Evolutionary conservation across 2,888 invertebrate species (phyloP), one percentile per base, ranked within the genome.

Genomic region (Caenorhabditis sinica): DNA sequence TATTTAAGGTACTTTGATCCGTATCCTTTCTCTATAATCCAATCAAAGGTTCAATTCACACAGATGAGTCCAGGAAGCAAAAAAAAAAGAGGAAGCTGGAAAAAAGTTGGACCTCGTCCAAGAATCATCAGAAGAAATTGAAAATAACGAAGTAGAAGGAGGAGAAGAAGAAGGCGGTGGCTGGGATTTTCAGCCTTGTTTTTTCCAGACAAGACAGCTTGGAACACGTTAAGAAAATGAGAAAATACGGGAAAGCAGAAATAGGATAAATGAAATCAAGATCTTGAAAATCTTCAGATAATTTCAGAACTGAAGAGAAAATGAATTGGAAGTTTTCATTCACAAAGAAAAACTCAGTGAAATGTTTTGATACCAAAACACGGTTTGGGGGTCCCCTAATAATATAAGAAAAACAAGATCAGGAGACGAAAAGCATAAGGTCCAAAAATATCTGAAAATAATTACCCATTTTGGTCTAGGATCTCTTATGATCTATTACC

Each of bases 221-320:
- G 63, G 63, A 63, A 63, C 63, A 63, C 43, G 63, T 43, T 45
- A 63, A 8, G 43, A 63, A 63, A 63, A 63, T 63, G 63, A 63
- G 43, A 43, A 63, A 63, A 63, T 43, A 20, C 20, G 63, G 36
- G 43, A 15, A 51, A 53, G 53, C 36, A 53, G 6, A 23, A 51
- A 28, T 36, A 69, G 20, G 49, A 30, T 51, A 36, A 69, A 69
- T 23, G 51, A n/a, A 49, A 68, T 49, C 68, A 28, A 30, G 28
- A 43, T 65, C 65, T 28, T 51, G 69, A 45, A 58, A 40, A n/a
- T 49, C 20, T n/a, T 11, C 36, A 36, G 36, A 36, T 8, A 56
- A 69, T 56, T 17, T 25, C 13, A 28, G 17, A 49, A 49, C 5
- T 20, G 45, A 15, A 45, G 49, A n/a, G 11, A 40, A 11, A 40